phyloP scores from a whole-genome alignment of 2,888 invertebrate species.

The Biston betularia region DNA sequence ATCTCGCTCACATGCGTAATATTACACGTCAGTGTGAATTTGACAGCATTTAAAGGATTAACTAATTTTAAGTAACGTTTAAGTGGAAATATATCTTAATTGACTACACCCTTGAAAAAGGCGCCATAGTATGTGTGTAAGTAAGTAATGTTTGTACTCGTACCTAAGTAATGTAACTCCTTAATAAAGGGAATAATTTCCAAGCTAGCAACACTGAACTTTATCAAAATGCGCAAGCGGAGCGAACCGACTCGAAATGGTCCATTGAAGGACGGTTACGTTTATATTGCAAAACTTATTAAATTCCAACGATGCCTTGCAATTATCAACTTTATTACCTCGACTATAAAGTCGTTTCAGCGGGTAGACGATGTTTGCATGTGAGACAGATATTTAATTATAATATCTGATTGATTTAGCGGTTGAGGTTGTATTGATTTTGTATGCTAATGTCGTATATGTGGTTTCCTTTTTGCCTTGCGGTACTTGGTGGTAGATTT shows the following conservation, averaged over 20 bases:
- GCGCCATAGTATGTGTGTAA: too few relatives aligned
- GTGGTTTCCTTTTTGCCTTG: background rate
- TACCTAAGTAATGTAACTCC: too few relatives aligned
- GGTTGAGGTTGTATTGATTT: conserved; percentile 15
- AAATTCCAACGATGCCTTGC: conserved; percentile 48
- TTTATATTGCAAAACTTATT: conserved; percentile 48
- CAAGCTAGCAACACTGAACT: conserved; percentile 50
- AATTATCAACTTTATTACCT: conserved; percentile 26
- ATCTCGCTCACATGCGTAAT: too few relatives aligned
- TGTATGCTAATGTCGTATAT: background rate
- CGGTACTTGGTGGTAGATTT: too few relatives aligned
- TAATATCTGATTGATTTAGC: conserved; percentile 8
- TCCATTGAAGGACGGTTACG: conserved; percentile 57
- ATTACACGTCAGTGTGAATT: too few relatives aligned
- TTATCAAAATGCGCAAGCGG: conserved; percentile 57
- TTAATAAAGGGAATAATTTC: background rate
- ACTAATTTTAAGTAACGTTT: too few relatives aligned
- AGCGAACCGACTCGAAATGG: conserved; percentile 55
- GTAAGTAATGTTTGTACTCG: too few relatives aligned
- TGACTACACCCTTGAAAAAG: too few relatives aligned
- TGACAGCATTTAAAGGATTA: too few relatives aligned
- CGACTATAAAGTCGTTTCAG: conserved; percentile 7
- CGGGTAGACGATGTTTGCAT: conserved; percentile 1
- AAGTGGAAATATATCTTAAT: too few relatives aligned
- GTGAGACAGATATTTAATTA: conserved; percentile 20